phyloP scores from a whole-genome alignment of 2,113 vertebrate genomes.

The Erythrocebus patas region DNA sequence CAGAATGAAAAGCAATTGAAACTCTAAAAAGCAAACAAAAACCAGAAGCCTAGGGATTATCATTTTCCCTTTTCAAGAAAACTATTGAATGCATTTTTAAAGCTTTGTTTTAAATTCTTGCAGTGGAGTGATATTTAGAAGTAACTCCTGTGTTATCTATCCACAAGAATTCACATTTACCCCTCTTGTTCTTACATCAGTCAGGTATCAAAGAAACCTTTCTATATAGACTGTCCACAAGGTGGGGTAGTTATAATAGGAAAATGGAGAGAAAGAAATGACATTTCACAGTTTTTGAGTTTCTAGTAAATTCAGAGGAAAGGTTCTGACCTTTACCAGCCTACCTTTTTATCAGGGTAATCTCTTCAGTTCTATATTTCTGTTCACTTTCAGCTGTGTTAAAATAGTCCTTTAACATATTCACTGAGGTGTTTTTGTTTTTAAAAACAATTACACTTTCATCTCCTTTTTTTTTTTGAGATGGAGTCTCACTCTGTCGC shows the following conservation, averaged over 20 bases:
- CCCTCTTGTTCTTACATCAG: neutral
- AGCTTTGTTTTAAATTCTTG: neutral
- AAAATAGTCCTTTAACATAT: neutral
- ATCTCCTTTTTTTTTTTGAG: neutral
- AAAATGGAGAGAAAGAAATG: constrained; percentile 24
- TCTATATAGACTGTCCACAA: neutral
- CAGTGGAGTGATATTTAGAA: neutral
- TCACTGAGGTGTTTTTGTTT: neutral
- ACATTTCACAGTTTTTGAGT: neutral
- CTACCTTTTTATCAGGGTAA: neutral
- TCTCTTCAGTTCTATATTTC: neutral
- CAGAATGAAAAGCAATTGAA: neutral
- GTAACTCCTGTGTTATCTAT: neutral
- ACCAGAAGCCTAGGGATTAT: neutral
- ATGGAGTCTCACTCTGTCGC: no score
- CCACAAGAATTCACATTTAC: neutral
- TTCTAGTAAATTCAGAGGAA: neutral
- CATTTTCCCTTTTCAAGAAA: neutral
- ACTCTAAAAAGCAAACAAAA: neutral
- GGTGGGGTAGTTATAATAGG: neutral
- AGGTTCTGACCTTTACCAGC: neutral
- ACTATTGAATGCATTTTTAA: neutral
- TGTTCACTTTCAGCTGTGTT: neutral
- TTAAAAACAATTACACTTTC: constrained; percentile 8
- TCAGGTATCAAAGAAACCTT: neutral